Base-by-base conservation (phyloP, 2,888 invertebrate genomes). In the Cataglyphis livida region DNA sequence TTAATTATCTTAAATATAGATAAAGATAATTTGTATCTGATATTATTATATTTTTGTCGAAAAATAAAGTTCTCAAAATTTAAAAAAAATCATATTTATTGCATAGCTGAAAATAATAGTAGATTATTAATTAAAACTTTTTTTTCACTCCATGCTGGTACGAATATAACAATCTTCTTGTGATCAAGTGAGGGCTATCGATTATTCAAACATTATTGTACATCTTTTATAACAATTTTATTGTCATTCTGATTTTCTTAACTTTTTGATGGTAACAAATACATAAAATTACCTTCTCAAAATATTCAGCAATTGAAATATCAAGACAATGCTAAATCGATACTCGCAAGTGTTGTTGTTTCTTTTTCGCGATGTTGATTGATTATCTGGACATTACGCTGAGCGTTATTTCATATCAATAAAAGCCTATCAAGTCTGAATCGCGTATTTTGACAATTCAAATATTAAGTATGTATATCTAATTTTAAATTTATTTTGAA, bases 71-170 rank as follows among this genome's bases (percentile, higher is more conserved):
- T 66, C 15, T 28, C 12, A 5, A 54, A 57, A 76, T 76, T 66
- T 41, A 76, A 66, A 54, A 54, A 76, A 66, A n/a, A 41, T 41
- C 9, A 54, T 66, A 41, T 66, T 76, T 76, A 76, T 76, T 76
- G 41, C 54, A 38, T 65, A 51, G 25, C 18, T 28, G 12, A 54
- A 25, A 76, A 28, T 76, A 76, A 51, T 28, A 76, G 12, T 21
- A 38, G 38, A 41, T 21, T 18, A 73, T 59, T 48, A 51, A 38
- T 21, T 75, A 18, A 21, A 5, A 51, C 51, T 64, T 21, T 44
- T 21, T 44, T 44, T 75, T 75, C 35, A 54, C 1, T 3, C 12
- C 38, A 48, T 25, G 3, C 12, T 64, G 21, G 15, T 0, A 75
- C 35, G 54, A 48, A 75, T 75, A 75, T 48, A 62, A 62, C 7